phyloP scores from a whole-genome alignment of 2,888 invertebrate genomes.

The Melikaiella ostensackeni region DNA sequence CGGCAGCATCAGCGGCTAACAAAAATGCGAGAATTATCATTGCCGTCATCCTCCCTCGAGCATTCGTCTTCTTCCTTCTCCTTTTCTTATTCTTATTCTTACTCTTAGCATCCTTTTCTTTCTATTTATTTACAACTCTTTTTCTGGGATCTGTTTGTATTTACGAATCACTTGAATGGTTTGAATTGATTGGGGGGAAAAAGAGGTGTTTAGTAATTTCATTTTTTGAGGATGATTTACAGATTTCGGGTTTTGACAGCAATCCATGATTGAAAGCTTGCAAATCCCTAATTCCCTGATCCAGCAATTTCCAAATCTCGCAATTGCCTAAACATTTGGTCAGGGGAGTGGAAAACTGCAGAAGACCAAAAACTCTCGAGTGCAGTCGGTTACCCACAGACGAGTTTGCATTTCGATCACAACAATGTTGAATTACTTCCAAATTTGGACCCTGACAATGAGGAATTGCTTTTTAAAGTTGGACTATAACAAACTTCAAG shows the following conservation, averaged over 20 bases:
- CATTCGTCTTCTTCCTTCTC: slow-evolving; percentile 33
- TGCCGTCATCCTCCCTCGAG: slow-evolving; percentile 40
- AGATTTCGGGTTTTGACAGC: neutral
- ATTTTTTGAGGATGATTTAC: neutral
- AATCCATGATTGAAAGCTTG: neutral
- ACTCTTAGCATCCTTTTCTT: slow-evolving; percentile 44
- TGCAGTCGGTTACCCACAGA: too few relatives aligned
- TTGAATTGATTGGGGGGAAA: neutral
- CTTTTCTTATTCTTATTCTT: slow-evolving; percentile 34
- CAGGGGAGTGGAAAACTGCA: too few relatives aligned
- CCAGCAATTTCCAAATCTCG: too few relatives aligned
- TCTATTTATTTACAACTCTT: slow-evolving; percentile 5
- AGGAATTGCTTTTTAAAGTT: too few relatives aligned
- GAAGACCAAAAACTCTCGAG: too few relatives aligned
- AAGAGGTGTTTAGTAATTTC: neutral
- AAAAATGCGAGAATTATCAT: slow-evolving; percentile 57
- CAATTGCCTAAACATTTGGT: too few relatives aligned
- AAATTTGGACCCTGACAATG: too few relatives aligned
- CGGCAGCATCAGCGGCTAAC: slow-evolving; percentile 37
- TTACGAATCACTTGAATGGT: neutral
- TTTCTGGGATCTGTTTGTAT: neutral
- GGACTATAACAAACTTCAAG: too few relatives aligned
- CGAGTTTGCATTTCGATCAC: too few relatives aligned
- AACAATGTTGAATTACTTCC: too few relatives aligned
- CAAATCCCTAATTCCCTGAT: too few relatives aligned